Conservation (phyloP, 1,140 invertebrate genomes). For the Heliothis virescens region DNA sequence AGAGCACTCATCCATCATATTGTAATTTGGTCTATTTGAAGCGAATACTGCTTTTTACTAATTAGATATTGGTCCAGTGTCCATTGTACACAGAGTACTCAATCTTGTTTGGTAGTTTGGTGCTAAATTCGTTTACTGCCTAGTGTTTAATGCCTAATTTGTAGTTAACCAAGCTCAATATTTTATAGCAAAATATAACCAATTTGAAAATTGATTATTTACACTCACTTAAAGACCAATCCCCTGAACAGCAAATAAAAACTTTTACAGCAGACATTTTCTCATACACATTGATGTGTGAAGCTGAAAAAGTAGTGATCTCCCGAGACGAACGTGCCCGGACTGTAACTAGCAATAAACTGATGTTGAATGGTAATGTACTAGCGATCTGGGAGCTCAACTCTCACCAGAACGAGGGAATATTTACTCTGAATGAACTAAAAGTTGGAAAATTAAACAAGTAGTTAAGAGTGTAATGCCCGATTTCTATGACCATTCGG, state of each 20-base stretch:
- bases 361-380: background rate
- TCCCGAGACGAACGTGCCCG: background rate
- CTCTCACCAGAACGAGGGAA: background rate
- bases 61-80: too few relatives aligned
- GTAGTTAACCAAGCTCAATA: too few relatives aligned
- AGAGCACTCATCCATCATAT: too few relatives aligned
- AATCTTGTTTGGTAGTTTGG: too few relatives aligned
- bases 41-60: too few relatives aligned
- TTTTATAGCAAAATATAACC: background rate
- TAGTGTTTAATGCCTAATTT: too few relatives aligned
- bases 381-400: background rate
- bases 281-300: constrained; percentile 10
- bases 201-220: background rate
- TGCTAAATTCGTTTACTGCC: too few relatives aligned
- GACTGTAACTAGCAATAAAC: constrained; percentile 1
- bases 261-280: background rate
- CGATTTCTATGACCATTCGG: background rate
- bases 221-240: background rate
- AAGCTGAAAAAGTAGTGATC: constrained; percentile 1
- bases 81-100: too few relatives aligned
- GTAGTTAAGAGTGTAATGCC: background rate
- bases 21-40: too few relatives aligned
- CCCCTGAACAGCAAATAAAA: background rate
- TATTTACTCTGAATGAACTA: background rate
- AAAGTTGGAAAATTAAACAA: background rate